These are phyloP conservation scores for Lutra lutra DNA, from an alignment of 2,797 vertebrate genomes.

Conservation along the genomic window DNA sequence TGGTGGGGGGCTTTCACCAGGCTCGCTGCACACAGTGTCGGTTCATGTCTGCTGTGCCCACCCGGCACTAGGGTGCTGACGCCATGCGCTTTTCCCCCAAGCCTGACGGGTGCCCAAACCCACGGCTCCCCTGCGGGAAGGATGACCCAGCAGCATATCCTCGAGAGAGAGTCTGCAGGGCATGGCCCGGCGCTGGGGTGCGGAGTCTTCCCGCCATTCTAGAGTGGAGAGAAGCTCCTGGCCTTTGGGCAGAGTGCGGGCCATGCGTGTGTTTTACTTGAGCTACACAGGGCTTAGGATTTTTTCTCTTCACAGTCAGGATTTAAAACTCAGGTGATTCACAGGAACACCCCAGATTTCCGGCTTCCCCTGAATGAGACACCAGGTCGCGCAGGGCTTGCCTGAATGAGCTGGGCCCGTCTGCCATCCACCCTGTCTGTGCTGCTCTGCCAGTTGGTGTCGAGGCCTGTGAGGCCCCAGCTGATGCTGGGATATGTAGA, in stretches of 20 bases:
- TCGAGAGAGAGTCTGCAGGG: background rate
- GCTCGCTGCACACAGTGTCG: accelerated
- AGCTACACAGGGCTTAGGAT: background rate
- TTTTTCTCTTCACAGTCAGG: background rate
- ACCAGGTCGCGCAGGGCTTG: background rate
- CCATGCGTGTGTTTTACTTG: accelerated
- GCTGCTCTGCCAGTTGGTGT: background rate
- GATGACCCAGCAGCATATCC: background rate
- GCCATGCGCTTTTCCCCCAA: background rate
- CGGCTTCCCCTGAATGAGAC: background rate
- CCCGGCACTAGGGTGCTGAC: accelerated
- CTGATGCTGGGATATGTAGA: accelerated
- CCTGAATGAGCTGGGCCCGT: background rate
- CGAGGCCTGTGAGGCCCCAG: background rate
- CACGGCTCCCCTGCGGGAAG: too few relatives aligned
- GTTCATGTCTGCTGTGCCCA: accelerated
- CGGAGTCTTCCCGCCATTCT: background rate
- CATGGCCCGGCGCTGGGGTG: accelerated
- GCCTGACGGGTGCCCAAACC: accelerated
- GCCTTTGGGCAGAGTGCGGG: accelerated
- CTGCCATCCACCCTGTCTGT: accelerated
- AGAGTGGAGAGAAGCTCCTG: background rate
- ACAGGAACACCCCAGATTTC: background rate
- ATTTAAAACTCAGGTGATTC: background rate
- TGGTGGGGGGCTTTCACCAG: background rate